Conservation (phyloP, 1,140 invertebrate species). For the Panulirus ornatus region DNA sequence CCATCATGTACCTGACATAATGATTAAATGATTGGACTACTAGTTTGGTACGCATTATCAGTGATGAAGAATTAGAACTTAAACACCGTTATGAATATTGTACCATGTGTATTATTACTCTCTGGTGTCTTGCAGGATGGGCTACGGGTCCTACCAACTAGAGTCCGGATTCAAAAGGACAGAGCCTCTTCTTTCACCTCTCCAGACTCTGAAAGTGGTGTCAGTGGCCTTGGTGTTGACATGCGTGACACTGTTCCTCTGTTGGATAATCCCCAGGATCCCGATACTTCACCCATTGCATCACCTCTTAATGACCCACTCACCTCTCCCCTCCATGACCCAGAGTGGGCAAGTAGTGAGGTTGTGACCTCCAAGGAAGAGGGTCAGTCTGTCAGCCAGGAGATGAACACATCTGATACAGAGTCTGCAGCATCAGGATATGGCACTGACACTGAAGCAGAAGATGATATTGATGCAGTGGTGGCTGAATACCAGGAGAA, state of each 20-base stretch:
- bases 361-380: neutral
- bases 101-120: too few species aligned
- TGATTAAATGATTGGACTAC: too few species aligned
- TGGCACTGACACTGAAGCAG: slow-evolving; percentile 40
- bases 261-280: slow-evolving; percentile 9
- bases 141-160: slow-evolving; percentile 40
- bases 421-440: slow-evolving; percentile 47
- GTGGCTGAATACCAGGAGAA: slow-evolving; percentile 59
- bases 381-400: too few species aligned
- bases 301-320: neutral
- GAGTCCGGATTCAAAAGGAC: neutral
- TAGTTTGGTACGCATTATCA: too few species aligned
- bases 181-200: neutral
- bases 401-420: neutral
- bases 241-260: slow-evolving; percentile 31
- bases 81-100: too few species aligned
- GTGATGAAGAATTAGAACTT: too few species aligned
- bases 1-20: too few species aligned
- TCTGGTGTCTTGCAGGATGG: slow-evolving; percentile 45
- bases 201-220: slow-evolving; percentile 42
- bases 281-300: neutral
- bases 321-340: neutral
- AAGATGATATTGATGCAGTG: slow-evolving; percentile 62
- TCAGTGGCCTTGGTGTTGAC: slow-evolving; percentile 24
- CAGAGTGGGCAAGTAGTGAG: neutral